Base-by-base conservation (phyloP, 2,888 invertebrate genomes). In the Polydrusus pterygomalis region DNA sequence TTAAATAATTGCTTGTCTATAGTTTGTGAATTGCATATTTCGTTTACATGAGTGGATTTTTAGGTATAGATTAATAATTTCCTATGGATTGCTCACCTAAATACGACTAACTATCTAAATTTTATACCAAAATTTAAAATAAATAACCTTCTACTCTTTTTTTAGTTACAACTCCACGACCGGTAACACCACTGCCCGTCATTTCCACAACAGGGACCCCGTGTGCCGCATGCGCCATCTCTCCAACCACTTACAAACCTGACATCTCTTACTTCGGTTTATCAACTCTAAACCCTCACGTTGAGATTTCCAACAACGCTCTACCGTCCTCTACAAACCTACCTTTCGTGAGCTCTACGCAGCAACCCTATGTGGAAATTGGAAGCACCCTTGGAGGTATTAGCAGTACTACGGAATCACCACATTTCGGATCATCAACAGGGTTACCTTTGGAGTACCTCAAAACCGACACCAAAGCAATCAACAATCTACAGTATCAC, bases 281-380 rank as follows among this genome's bases (percentile, higher is more conserved):
- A 9, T 69, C 74, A 10, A 65, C 79, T 56, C 56, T 79, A 7
- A 77, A 72, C 0, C 81, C 83, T 15, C 77, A 80, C n/a, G 82
- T 82, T 5, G 81, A 83, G 54, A 77, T 82, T 40, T 79, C 80
- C 10, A 79, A 80, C 34, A 82, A 82, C 49, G 76, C 77, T 11
- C 20, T 77, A 40, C 77, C 74, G 25, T 72, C 77, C 7, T 78
- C 78, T 10, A 78, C 79, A 0, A 45, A 25, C 34, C 15, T 56
- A 25, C 68, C 71, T 17, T 34, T 73, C 2, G 15, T 56, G 8
- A 73, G 75, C 40, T 43, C 65, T 11, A 77, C 78, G 9, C 73
- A 75, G 45, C 74, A 62, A n/a, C 82, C 82, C n/a, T 81, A 76
- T 43, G 82, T 84, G 25, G 82, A 83, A 75, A 80, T 58, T 49